Conservation (phyloP, 2,113 vertebrate genomes). For the Vulpes ferrilata region DNA sequence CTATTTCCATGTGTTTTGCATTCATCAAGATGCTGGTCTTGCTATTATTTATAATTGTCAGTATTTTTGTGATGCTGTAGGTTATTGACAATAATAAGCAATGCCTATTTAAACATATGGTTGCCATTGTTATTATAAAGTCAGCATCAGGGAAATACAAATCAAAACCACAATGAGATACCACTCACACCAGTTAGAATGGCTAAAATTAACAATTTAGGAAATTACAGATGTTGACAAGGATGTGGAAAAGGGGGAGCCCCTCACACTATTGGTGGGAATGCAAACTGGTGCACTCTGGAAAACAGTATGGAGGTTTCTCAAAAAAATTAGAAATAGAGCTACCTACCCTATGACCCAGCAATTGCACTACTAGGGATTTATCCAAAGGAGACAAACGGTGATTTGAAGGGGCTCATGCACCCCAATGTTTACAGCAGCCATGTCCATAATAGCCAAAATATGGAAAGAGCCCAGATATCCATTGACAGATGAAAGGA, state of each 20-base stretch:
- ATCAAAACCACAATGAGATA: background rate
- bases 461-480: background rate
- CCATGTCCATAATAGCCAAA: background rate
- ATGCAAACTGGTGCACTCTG: background rate
- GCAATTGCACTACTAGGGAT: background rate
- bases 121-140: background rate
- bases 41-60: constrained; percentile 4
- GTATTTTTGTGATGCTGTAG: background rate
- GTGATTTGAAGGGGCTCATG: background rate
- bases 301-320: background rate
- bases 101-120: background rate
- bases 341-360: background rate
- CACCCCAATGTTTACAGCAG: background rate
- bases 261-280: background rate
- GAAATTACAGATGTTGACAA: background rate
- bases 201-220: background rate
- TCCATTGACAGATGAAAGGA: background rate
- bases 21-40: background rate
- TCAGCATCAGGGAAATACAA: background rate
- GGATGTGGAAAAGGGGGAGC: background rate
- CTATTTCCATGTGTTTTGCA: background rate
- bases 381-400: background rate
- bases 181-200: background rate
- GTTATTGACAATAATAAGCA: constrained; percentile 5
- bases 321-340: background rate